Evolutionary conservation across 1,140 invertebrate species (phyloP), one percentile per base, ranked within the genome.

Genomic region (Lasioglossum baleicum): DNA sequence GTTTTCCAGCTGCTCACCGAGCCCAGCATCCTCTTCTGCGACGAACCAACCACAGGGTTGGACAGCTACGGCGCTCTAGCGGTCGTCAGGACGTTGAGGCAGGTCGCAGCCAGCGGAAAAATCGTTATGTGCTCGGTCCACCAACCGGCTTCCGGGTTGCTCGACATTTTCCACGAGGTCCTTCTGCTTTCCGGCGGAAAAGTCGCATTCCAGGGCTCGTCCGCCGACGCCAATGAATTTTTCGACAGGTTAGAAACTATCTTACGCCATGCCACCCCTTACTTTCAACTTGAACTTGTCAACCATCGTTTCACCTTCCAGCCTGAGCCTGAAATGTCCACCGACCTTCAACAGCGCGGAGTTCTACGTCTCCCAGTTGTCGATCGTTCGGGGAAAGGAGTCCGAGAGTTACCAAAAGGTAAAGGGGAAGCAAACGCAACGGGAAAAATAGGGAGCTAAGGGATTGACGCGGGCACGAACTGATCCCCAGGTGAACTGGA

Each of bases 51-150:
- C 1, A 96, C 96, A 0, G 97, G 97, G 0, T 89, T 98, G 20
- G 97, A 98, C 89, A 97, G 96, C 90, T 97, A 95, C 87, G 96
- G 95, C 79, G 97, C 97, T 1, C 95, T 95, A 51, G 93, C 95
- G 15, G 95, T 98, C 2, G 95, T 97, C 8, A 94, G 95, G 75
- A 95, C 96, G 1, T 92, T 98, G 64, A 92, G 95, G 86, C 92
- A 94, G 67, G 90, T 97, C 31, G 95, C 96, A 0, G 89, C 90
- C 68, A 94, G 93, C 66, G 96, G 95, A 60, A 97, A 97, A 93
- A 95, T 96, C 53, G 95, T 98, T 13, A 94, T 98, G 31, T 97
- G 96, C 85, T 96, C 97, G 0, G 96, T 98, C 51, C 97, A 98
- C 92, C 97, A 98, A 88, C 97, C 97, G 0, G 96, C 97, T 10